These are phyloP conservation scores for Actinopyga echinites DNA, from an alignment of 53 echinoderm and acorn worm genomes.

Conservation along the genomic window DNA sequence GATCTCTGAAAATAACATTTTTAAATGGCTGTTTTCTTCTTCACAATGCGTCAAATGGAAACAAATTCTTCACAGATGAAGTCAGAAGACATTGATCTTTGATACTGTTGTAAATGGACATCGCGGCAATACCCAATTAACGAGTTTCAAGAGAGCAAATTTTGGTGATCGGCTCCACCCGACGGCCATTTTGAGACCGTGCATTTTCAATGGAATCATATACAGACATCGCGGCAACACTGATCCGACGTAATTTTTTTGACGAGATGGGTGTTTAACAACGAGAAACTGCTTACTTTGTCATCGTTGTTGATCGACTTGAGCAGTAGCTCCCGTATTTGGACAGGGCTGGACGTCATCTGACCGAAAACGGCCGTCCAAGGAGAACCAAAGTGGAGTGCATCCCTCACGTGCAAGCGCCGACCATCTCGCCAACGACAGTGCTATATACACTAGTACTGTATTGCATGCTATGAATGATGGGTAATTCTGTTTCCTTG, in stretches of 20 bases:
- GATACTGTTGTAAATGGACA: not conserved
- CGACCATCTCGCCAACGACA: slow-evolving; percentile 33
- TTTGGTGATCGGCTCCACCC: slow-evolving; percentile 44
- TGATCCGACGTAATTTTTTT: too few species aligned
- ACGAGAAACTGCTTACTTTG: slow-evolving; percentile 84
- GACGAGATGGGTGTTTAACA: not conserved
- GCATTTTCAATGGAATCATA: slow-evolving; percentile 36
- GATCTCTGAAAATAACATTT: slow-evolving; percentile 47
- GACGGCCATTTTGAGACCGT: slow-evolving; percentile 47
- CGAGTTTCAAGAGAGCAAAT: slow-evolving; percentile 6
- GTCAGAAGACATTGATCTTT: slow-evolving; percentile 13
- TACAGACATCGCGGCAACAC: too few species aligned
- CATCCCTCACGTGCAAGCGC: slow-evolving; percentile 58
- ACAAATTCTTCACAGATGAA: not conserved
- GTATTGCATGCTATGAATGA: not conserved
- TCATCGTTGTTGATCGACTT: slow-evolving; percentile 97
- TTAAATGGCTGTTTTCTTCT: slow-evolving; percentile 43
- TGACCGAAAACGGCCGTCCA: slow-evolving; percentile 95
- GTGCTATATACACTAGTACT: too few species aligned
- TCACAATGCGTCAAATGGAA: not conserved
- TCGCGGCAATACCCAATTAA: not conserved
- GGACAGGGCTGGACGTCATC: slow-evolving; percentile 99
- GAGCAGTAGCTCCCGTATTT: slow-evolving; percentile 99
- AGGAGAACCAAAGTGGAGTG: slow-evolving; percentile 79
- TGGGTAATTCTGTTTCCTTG: slow-evolving; percentile 30